Percentiles rank a stretch among this genome's conserved stretches.
These are phyloP conservation scores for Glyptemys insculpta DNA, from an alignment of 2,797 vertebrate species.

Conservation along the genomic window DNA sequence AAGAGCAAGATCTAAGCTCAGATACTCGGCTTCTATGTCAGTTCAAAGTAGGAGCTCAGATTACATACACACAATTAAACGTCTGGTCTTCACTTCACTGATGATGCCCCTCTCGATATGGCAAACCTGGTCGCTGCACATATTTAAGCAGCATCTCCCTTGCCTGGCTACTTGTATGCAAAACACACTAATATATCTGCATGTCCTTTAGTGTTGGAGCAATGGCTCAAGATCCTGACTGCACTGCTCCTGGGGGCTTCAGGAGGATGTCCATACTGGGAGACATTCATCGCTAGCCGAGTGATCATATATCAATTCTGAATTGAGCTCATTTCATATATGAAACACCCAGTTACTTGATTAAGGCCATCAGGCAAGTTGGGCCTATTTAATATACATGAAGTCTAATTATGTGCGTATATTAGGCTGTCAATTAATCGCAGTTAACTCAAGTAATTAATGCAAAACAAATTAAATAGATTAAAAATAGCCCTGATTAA, in stretches of 20 bases:
- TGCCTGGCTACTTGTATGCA: background rate
- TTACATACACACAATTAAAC: background rate
- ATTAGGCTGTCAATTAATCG: no score
- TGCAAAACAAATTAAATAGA: no score
- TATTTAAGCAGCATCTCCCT: background rate
- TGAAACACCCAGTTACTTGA: conserved; percentile 56
- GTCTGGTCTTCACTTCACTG: background rate
- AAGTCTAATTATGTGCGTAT: conserved; percentile 19
- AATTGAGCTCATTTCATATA: background rate
- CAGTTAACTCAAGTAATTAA: no score
- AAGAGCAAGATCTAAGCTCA: background rate
- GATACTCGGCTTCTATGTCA: background rate
- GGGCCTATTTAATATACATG: background rate
- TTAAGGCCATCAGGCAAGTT: conserved; percentile 14
- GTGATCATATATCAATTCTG: background rate
- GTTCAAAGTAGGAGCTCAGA: background rate
- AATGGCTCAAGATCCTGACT: background rate
- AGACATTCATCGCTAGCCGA: background rate
- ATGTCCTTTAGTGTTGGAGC: background rate
- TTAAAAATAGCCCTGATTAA: no score
- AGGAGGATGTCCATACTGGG: background rate
- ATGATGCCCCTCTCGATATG: background rate
- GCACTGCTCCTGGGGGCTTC: background rate
- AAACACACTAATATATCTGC: background rate
- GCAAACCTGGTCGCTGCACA: background rate